Evolutionary conservation across 2,113 vertebrate genomes (phyloP).

Genomic region (Sphaerodactylus townsendi): DNA sequence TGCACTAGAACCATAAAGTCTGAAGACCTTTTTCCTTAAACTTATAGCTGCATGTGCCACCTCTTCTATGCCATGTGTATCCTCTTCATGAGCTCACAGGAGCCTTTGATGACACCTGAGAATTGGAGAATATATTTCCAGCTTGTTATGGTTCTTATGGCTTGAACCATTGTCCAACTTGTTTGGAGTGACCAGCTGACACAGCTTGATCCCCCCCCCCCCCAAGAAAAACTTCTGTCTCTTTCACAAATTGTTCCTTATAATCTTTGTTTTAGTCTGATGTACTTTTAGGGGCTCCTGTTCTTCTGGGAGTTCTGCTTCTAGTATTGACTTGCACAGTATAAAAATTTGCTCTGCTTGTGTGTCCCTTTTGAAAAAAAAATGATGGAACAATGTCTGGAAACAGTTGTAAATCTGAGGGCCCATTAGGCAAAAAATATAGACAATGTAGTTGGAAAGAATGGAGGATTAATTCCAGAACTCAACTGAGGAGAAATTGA

Average conservation of each 20-base stretch:
- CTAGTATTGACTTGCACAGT: not conserved
- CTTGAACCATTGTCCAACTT: not conserved
- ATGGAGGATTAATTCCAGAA: constrained; percentile 52
- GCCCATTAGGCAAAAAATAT: constrained; percentile 38
- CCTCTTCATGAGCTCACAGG: not conserved
- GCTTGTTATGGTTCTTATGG: not conserved
- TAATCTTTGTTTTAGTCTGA: not conserved
- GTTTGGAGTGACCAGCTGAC: not conserved
- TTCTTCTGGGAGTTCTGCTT: not conserved
- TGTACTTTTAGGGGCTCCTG: not conserved
- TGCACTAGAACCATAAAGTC: too few species aligned
- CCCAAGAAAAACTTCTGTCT: not conserved
- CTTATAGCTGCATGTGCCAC: not conserved
- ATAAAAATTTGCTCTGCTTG: not conserved
- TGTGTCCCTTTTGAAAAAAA: constrained; percentile 54
- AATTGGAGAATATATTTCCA: not conserved
- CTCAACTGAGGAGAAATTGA: constrained; percentile 37
- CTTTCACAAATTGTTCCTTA: not conserved
- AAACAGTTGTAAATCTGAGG: constrained; percentile 59
- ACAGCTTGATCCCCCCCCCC: not conserved
- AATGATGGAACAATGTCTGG: constrained; percentile 59
- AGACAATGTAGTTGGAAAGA: constrained; percentile 30
- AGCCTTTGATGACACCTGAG: not conserved
- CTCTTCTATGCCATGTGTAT: not conserved
- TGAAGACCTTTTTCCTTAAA: too few species aligned